Evolutionary conservation across 2,888 invertebrate species (phyloP), one percentile per base, ranked within the genome.

Genomic region (Norana najaformis): DNA sequence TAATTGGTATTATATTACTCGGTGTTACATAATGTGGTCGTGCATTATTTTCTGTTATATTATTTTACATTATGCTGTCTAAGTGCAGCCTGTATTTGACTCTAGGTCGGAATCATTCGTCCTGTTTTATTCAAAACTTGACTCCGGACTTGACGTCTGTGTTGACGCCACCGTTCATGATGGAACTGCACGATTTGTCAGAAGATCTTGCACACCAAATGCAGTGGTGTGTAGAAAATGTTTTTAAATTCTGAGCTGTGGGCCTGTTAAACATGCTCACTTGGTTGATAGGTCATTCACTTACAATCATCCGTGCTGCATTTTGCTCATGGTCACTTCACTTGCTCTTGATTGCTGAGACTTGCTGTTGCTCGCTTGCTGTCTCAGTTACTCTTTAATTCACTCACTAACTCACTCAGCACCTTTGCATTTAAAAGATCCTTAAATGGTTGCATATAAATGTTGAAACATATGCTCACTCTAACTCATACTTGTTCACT

Each of bases 151-250:
- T 88, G 91, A 92, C n/a, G 82, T 93, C 88, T 93, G 92, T 90
- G 90, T 92, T 1, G 91, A 92, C 88, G 91, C 98, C 11, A 96
- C 98, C 93, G 97, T 97, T 3, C 98, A 98, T 93, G 98, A 98
- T 20, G 98, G 98, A 94, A 97, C 97, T 94, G 98, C 98, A 0
- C 95, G 97, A 90, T 98, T 98, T 94, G 97, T 98, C 0, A 96
- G 98, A 82, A 96, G 98, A 90, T 98, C 98, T 5, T 98, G 98
- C 95, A 97, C 97, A 93, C 98, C 98, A 0, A 99, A 99, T 95
- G 97, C 98, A 4, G 98, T 98, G 95, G 96, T 96, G 93, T 8
- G 36, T 36, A 85, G 35, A 85, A 35, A 18, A 36, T n/a, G n/a
- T 69, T n/a, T 69, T 16, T n/a, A n/a, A n/a, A n/a, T n/a, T n/a